These are phyloP conservation scores for Sinocyclocheilus maitianheensis DNA, from an alignment of 2,113 vertebrate species.

Conservation along the genomic window DNA sequence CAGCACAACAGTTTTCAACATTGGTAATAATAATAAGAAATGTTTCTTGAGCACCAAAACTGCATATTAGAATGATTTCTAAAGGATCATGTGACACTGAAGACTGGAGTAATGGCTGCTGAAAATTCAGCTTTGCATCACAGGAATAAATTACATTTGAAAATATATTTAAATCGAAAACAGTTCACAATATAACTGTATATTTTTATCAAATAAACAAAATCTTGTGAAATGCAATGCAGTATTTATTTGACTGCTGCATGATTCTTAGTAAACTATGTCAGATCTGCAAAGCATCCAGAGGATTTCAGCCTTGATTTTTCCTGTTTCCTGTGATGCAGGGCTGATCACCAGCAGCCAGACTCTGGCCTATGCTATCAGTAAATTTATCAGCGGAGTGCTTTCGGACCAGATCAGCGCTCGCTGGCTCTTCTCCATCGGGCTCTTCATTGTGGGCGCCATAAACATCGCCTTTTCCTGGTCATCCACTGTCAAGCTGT, in stretches of 20 bases:
- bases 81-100: background rate
- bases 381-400: conserved; percentile 95
- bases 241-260: background rate
- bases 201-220: background rate
- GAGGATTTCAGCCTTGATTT: background rate
- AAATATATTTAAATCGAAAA: background rate
- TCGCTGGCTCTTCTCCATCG: conserved; percentile 92
- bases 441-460: conserved; percentile 88
- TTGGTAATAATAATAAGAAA: background rate
- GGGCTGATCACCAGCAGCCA: conserved; percentile 97
- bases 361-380: conserved; percentile 93
- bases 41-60: background rate
- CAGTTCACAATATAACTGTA: background rate
- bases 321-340: conserved; percentile 55
- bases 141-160: no score
- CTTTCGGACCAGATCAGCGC: conserved; percentile 92
- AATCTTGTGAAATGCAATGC: background rate
- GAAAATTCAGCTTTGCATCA: background rate
- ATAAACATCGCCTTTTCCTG: conserved; percentile 91
- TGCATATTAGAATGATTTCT: background rate
- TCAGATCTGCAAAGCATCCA: background rate
- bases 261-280: no score
- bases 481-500: conserved; percentile 83
- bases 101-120: background rate
- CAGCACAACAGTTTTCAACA: background rate